Evolutionary conservation across 1,140 invertebrate genomes (phyloP), one percentile per base, ranked within the genome.

Genomic region (Cydia strobilella): DNA sequence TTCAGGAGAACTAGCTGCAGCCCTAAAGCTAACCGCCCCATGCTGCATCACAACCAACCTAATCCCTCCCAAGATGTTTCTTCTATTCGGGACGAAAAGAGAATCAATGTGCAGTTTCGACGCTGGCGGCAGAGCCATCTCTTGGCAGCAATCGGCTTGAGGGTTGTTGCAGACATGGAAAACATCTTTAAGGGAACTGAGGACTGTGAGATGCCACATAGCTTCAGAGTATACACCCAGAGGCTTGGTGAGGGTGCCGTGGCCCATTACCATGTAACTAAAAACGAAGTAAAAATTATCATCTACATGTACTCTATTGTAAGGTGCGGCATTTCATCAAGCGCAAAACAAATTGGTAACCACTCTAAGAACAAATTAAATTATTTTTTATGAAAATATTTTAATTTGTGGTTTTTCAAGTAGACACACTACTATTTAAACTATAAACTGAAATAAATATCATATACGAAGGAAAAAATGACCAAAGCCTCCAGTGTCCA

Each of bases 131-230:
- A 91, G 54, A 6, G 80, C 73, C 5, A 79, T 10, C 51, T 87
- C 87, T 9, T 77, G 84, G 73, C 90, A 92, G 2, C 12, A 7
- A 0, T 88, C 84, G 0, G 74, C 20, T 1, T 87, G 80, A 9
- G 89, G 13, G n/a, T n/a, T 88, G 54, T 91, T 88, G 48, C 90
- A 92, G 13, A 86, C 39, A 42, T 92, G 90, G 71, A 91, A 91
- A 0, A 76, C 73, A 1, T 82, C 77, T 0, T 82, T 76, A 0
- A 81, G 78, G 1, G 80, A 82, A 0, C 80, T 80, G 12, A 92
- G 77, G 0, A 91, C 80, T 1, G 87, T 90, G 1, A 92, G 74
- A 25, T 90, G 89, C 90, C 90, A 92, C 10, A 86, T 82, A 3
- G 77, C 82, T 10, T 91, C 89, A 6, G 62, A 59, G 20, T 79